A percentile compares a stretch with the other conserved stretches of the same genome.
phyloP scores from a whole-genome alignment of 2,113 vertebrate species.

The Amphiprion percula region DNA sequence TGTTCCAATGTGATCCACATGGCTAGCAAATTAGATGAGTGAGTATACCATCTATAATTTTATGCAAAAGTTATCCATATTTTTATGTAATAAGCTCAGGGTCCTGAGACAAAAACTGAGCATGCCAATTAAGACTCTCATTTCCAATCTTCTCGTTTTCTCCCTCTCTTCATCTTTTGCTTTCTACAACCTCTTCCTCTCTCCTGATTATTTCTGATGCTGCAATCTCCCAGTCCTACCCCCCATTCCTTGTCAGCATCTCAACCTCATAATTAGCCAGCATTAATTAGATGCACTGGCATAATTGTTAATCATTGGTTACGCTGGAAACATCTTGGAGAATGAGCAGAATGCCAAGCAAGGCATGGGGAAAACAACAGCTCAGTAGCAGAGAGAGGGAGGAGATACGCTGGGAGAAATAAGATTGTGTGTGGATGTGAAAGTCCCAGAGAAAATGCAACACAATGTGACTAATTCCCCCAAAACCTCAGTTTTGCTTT shows the following conservation, averaged over 20 bases:
- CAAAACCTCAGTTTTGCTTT: conserved; percentile 25
- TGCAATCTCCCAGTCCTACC: conserved; percentile 53
- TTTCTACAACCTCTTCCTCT: conserved; percentile 52
- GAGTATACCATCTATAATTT: conserved; percentile 61
- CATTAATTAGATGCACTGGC: conserved; percentile 86
- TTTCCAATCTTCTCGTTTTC: conserved; percentile 63
- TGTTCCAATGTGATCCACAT: conserved; percentile 37
- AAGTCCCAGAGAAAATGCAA: conserved; percentile 37
- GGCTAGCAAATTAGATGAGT: conserved; percentile 69
- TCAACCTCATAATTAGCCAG: conserved; percentile 84
- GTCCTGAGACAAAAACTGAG: conserved; percentile 70
- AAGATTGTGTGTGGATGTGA: conserved; percentile 26
- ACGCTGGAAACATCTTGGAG: conserved; percentile 81
- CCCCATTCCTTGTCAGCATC: conserved; percentile 76
- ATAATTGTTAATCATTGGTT: conserved; percentile 87
- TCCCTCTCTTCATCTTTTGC: conserved; percentile 14
- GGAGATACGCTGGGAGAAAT: not conserved
- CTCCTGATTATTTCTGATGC: conserved; percentile 76
- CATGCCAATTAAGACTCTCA: conserved; percentile 71
- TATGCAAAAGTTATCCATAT: conserved; percentile 66
- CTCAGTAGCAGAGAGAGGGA: conserved; percentile 22
- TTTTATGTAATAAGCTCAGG: conserved; percentile 72
- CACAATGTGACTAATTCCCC: conserved; percentile 47
- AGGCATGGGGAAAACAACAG: conserved; percentile 58
- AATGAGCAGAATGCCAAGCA: conserved; percentile 81